Conservation (phyloP, 2,797 vertebrate species). For the Cetoscarus ocellatus region DNA sequence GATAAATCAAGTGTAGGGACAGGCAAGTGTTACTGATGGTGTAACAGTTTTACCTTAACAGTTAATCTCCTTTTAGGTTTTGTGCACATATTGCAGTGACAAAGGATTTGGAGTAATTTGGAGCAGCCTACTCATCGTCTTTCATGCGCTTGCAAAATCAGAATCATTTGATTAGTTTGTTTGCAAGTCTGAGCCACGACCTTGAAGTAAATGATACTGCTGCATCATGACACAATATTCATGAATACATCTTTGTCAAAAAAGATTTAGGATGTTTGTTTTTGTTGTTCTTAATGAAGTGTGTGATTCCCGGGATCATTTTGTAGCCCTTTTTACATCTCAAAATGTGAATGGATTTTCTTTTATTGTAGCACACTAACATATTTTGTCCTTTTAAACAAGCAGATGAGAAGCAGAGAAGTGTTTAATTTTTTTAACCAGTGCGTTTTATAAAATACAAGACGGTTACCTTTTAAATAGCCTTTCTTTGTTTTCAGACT, state of each 20-base stretch:
- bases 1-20: slow-evolving; percentile 27
- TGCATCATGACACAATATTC: slow-evolving; percentile 20
- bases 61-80: slow-evolving; percentile 44
- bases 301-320: background rate
- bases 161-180: slow-evolving; percentile 27
- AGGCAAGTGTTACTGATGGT: slow-evolving; percentile 42
- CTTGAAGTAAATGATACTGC: background rate
- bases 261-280: background rate
- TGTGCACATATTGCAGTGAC: slow-evolving; percentile 20
- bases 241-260: slow-evolving; percentile 2
- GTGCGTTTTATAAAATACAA: too few species aligned
- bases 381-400: slow-evolving; percentile 21
- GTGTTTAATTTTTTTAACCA: slow-evolving; percentile 13
- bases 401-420: slow-evolving; percentile 4
- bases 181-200: slow-evolving; percentile 23
- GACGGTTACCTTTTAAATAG: too few species aligned
- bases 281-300: slow-evolving; percentile 7
- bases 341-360: slow-evolving; percentile 1
- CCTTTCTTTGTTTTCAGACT: too few species aligned
- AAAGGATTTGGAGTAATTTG: slow-evolving; percentile 27
- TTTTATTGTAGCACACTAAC: background rate
- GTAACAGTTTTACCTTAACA: slow-evolving; percentile 41
- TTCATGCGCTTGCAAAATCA: slow-evolving; percentile 29
- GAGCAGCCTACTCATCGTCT: slow-evolving; percentile 43
- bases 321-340: slow-evolving; percentile 1